Percentiles rank a stretch among this genome's conserved stretches.
Conservation (phyloP, 2,797 vertebrate species). For the Microchirus variegatus region DNA sequence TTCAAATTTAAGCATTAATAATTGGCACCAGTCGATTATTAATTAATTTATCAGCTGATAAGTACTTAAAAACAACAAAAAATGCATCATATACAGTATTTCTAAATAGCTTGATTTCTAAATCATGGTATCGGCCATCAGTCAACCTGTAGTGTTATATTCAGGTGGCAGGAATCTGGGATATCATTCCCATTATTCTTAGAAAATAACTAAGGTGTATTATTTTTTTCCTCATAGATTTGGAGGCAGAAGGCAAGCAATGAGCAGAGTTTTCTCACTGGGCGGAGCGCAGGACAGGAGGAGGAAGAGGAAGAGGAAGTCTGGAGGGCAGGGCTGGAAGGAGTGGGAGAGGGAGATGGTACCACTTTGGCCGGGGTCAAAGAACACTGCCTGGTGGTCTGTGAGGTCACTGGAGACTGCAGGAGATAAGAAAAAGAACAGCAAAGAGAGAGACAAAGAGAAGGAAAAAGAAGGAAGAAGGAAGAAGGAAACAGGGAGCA, state of each 20-base stretch:
- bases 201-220: background rate
- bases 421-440: slow-evolving; percentile 54
- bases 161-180: slow-evolving; percentile 1
- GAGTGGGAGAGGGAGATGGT: slow-evolving; percentile 68
- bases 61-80: no score
- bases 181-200: slow-evolving; percentile 13
- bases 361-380: slow-evolving; percentile 79
- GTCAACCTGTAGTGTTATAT: slow-evolving; percentile 1
- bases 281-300: slow-evolving; percentile 73
- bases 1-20: no score
- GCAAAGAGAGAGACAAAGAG: slow-evolving; percentile 28
- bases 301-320: slow-evolving; percentile 65
- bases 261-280: slow-evolving; percentile 73
- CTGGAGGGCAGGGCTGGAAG: slow-evolving; percentile 74
- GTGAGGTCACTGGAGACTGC: slow-evolving; percentile 79
- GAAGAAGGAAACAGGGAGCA: slow-evolving; percentile 12
- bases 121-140: background rate
- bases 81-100: no score
- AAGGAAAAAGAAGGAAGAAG: slow-evolving; percentile 1
- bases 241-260: background rate
- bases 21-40: no score
- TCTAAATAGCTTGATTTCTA: no score
- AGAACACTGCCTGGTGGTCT: slow-evolving; percentile 76
- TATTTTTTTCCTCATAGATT: background rate
- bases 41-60: no score